phyloP scores from a whole-genome alignment of 2,888 invertebrate genomes.

The Cephus pygmeus region DNA sequence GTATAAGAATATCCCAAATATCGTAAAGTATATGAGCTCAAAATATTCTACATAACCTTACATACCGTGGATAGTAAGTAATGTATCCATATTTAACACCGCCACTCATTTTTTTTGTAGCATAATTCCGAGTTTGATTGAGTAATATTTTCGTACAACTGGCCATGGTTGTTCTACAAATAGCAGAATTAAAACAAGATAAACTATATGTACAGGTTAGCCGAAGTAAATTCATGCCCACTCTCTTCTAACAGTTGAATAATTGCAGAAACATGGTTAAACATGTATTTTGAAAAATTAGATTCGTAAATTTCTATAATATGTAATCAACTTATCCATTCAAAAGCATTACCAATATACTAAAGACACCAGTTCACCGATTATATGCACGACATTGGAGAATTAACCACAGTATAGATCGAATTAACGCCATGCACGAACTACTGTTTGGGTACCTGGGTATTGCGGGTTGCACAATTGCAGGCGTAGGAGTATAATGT shows the following conservation, averaged over 20 bases:
- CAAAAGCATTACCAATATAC: background rate
- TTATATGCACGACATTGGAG: background rate
- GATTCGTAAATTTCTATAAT: background rate
- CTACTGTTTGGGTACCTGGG: background rate
- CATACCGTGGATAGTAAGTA: conserved; percentile 73
- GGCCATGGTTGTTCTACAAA: background rate
- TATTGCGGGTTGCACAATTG: background rate
- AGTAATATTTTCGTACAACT: background rate
- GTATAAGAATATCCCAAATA: background rate
- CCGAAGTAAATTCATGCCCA: background rate
- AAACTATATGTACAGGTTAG: background rate
- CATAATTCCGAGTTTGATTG: background rate
- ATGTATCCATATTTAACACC: conserved; percentile 69
- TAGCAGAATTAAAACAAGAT: background rate
- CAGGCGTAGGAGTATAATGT: background rate
- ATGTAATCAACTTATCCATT: background rate
- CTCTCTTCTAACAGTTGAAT: background rate
- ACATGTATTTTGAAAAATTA: background rate
- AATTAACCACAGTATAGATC: background rate
- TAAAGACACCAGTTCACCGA: background rate
- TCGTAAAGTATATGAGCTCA: background rate
- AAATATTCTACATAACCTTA: conserved; percentile 9
- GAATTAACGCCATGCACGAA: background rate
- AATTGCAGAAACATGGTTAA: background rate
- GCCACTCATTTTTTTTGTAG: conserved; percentile 3